Conservation (phyloP, 30 jellyfish, hydroid and myxozoan species). For the Haliclystus octoradiatus region DNA sequence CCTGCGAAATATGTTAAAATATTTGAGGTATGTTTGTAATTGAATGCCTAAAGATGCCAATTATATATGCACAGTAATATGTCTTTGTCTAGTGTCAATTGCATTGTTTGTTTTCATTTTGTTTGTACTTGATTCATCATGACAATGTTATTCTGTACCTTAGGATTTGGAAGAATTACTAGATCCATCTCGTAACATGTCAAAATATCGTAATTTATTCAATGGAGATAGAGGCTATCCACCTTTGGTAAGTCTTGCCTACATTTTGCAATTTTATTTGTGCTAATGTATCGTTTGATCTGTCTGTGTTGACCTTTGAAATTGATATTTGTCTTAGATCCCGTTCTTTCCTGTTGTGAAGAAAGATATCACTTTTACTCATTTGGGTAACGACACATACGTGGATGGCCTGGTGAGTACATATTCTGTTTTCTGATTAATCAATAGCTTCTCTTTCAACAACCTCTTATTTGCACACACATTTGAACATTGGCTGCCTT, state of each 20-base stretch:
- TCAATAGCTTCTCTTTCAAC: not conserved
- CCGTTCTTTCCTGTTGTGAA: slow-evolving; percentile 95
- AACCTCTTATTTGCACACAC: not conserved
- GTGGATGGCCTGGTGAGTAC: slow-evolving; percentile 93
- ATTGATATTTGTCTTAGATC: slow-evolving; percentile 63
- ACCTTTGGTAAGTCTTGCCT: slow-evolving; percentile 60
- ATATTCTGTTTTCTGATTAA: not conserved
- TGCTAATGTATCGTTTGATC: not conserved
- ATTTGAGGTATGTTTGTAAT: slow-evolving; percentile 59
- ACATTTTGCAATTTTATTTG: too few relatives aligned
- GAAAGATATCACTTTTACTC: slow-evolving; percentile 79
- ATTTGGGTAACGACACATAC: slow-evolving; percentile 88
- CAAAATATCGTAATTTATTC: slow-evolving; percentile 80
- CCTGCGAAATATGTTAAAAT: slow-evolving; percentile 79
- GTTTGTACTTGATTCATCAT: slow-evolving; percentile 1
- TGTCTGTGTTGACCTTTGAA: not conserved
- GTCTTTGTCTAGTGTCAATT: not conserved
- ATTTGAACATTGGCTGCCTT: not conserved
- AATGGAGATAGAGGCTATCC: slow-evolving; percentile 94
- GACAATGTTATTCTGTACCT: not conserved
- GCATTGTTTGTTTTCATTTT: not conserved
- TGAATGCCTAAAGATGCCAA: too few relatives aligned
- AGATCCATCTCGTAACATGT: slow-evolving; percentile 99
- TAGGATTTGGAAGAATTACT: slow-evolving; percentile 69
- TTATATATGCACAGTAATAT: too few relatives aligned